phyloP scores from a whole-genome alignment of 2,888 invertebrate species.

The Agonum fuliginosum region DNA sequence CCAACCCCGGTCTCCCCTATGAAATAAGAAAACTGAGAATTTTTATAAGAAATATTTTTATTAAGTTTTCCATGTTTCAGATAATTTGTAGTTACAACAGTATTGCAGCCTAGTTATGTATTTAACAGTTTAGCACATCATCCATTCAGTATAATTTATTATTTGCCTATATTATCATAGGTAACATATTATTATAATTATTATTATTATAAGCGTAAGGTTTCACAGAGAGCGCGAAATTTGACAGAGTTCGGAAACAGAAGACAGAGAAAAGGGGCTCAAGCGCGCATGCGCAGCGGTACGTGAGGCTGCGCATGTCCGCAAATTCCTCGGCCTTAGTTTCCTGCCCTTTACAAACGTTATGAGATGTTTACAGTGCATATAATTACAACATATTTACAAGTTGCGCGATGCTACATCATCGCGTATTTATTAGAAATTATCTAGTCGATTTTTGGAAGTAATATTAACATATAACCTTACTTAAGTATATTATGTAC shows the following conservation, averaged over 20 bases:
- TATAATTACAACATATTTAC: constrained; percentile 57
- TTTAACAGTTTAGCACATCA: constrained; percentile 55
- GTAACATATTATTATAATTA: constrained; percentile 66
- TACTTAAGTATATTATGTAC: constrained; percentile 47
- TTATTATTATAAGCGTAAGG: constrained; percentile 71
- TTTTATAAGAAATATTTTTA: constrained; percentile 59
- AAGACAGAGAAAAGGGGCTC: constrained; percentile 53
- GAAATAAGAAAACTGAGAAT: neutral
- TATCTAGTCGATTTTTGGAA: constrained; percentile 19
- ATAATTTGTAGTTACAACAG: constrained; percentile 57
- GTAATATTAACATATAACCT: constrained; percentile 31
- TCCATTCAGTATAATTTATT: constrained; percentile 43
- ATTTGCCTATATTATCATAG: constrained; percentile 66
- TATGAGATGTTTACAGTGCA: constrained; percentile 54
- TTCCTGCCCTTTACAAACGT: constrained; percentile 3
- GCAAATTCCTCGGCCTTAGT: constrained; percentile 37
- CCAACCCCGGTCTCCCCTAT: no score
- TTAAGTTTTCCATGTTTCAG: constrained; percentile 57
- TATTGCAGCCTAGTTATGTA: constrained; percentile 53
- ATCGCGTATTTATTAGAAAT: neutral
- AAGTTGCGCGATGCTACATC: neutral
- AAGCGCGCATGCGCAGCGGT: constrained; percentile 49
- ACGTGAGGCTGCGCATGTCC: constrained; percentile 24
- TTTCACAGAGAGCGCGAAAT: constrained; percentile 65
- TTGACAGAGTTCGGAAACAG: constrained; percentile 60